Percentiles rank a stretch among this genome's conserved stretches.
These are phyloP conservation scores for Drosophila sordidapex DNA, from an alignment of 2,888 invertebrate species.

Conservation along the genomic window DNA sequence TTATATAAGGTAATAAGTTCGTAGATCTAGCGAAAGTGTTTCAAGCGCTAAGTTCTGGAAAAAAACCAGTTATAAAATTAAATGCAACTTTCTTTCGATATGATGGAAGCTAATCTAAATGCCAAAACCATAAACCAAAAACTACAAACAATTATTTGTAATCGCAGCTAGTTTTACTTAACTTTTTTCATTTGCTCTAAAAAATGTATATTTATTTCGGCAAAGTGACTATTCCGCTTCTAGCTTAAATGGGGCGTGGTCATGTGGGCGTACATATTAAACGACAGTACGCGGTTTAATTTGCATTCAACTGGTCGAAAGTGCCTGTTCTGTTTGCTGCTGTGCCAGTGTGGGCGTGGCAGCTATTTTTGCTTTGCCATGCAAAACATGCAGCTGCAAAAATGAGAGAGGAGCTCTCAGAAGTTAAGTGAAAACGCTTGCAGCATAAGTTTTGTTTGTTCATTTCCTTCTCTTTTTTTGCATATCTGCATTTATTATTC, in stretches of 20 bases:
- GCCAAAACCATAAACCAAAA: conserved; percentile 10
- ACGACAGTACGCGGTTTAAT: conserved; percentile 29
- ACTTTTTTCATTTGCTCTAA: conserved; percentile 36
- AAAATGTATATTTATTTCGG: conserved; percentile 5
- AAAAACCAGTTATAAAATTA: not conserved
- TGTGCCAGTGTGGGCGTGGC: conserved; percentile 32
- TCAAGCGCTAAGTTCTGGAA: not conserved
- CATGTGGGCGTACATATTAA: conserved; percentile 42
- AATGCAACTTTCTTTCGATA: not conserved
- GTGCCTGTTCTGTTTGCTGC: conserved; percentile 4
- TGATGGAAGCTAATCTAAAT: conserved; percentile 23
- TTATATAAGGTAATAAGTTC: not conserved
- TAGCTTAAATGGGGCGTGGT: conserved; percentile 18
- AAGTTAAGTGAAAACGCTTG: conserved; percentile 35
- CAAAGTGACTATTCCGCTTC: conserved; percentile 14
- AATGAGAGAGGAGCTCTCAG: conserved; percentile 24
- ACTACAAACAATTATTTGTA: conserved; percentile 33
- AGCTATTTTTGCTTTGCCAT: conserved; percentile 6
- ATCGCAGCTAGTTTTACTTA: conserved; percentile 37
- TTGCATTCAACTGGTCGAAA: conserved; percentile 4
- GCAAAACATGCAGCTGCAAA: conserved; percentile 27
- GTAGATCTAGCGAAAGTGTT: not conserved
- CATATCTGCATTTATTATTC: not conserved
- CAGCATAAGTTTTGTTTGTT: conserved; percentile 14
- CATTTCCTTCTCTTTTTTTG: conserved; percentile 10